Base-by-base conservation (phyloP, 2,797 vertebrate genomes). In the Megalops cyprinoides region DNA sequence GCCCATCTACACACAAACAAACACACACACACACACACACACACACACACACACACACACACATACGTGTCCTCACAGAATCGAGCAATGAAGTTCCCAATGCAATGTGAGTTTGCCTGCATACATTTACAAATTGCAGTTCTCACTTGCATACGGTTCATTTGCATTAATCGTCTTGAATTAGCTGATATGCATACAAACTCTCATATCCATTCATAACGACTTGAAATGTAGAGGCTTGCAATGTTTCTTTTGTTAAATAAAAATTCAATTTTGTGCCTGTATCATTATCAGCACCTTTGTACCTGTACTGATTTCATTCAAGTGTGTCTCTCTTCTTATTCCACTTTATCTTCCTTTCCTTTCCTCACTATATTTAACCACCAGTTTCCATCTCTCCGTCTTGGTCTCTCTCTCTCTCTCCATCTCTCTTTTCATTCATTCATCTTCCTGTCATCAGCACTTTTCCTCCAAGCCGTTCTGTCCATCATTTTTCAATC, bases 371-470 rank as follows among this genome's bases (percentile, higher is more conserved):
- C 55, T 85, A 85, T 60, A 85, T 82, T 85, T 82, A 82, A 79
- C 74, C 81, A 46, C 53, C 69, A 34, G 79, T 28, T 34, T 82
- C 82, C 69, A 80, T 80, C 67, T 18, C 76, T 78, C 49, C 49
- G 62, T 82, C 81, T 82, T 82, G 78, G 81, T 79, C 48, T 79
- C 28, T 25, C 65, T n/a, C n/a, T 71, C 81, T 15, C 44, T 34
- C 81, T 87, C 82, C 77, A 84, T 86, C 85, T 87, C 88, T 83
- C 71, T 81, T 81, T 74, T 83, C 83, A 79, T 76, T 78, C 82
- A 87, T 92, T 84, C 53, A 77, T 93, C 90, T 89, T 84, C 48
- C 86, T 91, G 88, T 92, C 91, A 85, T 81, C 87, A 14, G 82
- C 25, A n/a, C 84, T 31, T 79, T 82, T 85, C 81, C 84, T 73